These are phyloP conservation scores for Chrysomela aeneicollis DNA, from an alignment of 2,888 invertebrate genomes.

Conservation along the genomic window DNA sequence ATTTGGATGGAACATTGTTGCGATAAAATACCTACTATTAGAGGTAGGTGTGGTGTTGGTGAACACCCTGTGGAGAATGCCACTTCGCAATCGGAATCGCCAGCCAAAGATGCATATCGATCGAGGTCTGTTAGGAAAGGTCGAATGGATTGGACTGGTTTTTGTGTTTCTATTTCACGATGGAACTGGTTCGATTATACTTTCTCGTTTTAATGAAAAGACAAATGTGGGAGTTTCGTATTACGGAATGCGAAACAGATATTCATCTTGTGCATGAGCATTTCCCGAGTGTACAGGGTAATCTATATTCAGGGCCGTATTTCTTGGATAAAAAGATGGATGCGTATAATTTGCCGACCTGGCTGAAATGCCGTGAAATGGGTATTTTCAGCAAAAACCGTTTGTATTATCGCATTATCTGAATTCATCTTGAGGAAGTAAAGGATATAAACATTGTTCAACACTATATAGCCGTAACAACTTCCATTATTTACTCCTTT, in stretches of 20 bases:
- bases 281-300: neutral
- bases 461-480: too few relatives aligned
- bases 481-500: too few relatives aligned
- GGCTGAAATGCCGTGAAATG: too few relatives aligned
- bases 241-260: neutral
- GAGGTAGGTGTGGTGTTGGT: too few relatives aligned
- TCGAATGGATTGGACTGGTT: neutral
- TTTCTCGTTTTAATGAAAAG: slow-evolving; percentile 5
- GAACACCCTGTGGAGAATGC: neutral
- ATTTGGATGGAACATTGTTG: too few relatives aligned
- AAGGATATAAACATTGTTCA: too few relatives aligned
- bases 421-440: too few relatives aligned
- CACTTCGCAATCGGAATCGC: neutral
- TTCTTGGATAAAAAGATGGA: too few relatives aligned
- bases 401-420: too few relatives aligned
- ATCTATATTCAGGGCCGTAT: neutral
- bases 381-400: too few relatives aligned
- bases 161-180: neutral
- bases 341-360: too few relatives aligned
- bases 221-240: neutral
- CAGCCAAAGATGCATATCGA: neutral
- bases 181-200: slow-evolving; percentile 4
- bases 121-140: slow-evolving; percentile 2
- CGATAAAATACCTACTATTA: too few relatives aligned
- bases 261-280: slow-evolving; percentile 3